Evolutionary conservation across 2,113 vertebrate genomes (phyloP).

Genomic region (Triplophysa tibetana): DNA sequence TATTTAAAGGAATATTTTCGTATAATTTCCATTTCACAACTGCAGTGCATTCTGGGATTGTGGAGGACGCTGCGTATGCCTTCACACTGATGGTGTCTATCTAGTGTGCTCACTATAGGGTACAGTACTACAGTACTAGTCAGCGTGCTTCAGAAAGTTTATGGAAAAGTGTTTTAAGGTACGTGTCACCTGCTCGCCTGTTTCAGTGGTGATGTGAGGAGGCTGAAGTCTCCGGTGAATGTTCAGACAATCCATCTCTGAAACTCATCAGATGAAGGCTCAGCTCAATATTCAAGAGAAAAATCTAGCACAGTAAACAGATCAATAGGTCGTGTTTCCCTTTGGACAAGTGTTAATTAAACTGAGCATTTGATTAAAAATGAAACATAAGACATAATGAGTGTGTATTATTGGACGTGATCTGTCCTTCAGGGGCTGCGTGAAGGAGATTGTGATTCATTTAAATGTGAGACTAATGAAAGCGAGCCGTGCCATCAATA

Average conservation of each 20-base stretch:
- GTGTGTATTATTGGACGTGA: slow-evolving; percentile 28
- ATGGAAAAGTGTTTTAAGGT: not conserved
- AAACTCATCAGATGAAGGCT: slow-evolving; percentile 11
- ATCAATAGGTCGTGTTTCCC: slow-evolving; percentile 45
- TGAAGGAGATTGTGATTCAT: slow-evolving; percentile 33
- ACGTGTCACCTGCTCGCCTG: not conserved
- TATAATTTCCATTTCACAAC: too few species aligned
- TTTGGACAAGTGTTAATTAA: slow-evolving; percentile 51
- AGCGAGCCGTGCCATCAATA: not conserved
- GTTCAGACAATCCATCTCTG: slow-evolving; percentile 10
- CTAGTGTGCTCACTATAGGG: too few species aligned
- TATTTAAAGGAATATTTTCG: too few species aligned
- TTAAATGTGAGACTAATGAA: not conserved
- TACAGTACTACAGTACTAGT: too few species aligned
- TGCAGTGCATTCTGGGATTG: too few species aligned
- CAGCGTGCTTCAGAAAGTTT: too few species aligned
- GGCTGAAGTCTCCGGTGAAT: not conserved
- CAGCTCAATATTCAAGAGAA: slow-evolving; percentile 34
- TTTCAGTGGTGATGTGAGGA: not conserved
- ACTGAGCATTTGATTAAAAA: slow-evolving; percentile 46
- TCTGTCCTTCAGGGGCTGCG: slow-evolving; percentile 11
- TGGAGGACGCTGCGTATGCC: too few species aligned
- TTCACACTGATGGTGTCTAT: too few species aligned
- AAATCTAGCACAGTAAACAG: slow-evolving; percentile 23
- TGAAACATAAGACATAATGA: slow-evolving; percentile 35